Evolutionary conservation across 2,888 invertebrate genomes (phyloP).

Genomic region (Nipponacmea schrenckii): DNA sequence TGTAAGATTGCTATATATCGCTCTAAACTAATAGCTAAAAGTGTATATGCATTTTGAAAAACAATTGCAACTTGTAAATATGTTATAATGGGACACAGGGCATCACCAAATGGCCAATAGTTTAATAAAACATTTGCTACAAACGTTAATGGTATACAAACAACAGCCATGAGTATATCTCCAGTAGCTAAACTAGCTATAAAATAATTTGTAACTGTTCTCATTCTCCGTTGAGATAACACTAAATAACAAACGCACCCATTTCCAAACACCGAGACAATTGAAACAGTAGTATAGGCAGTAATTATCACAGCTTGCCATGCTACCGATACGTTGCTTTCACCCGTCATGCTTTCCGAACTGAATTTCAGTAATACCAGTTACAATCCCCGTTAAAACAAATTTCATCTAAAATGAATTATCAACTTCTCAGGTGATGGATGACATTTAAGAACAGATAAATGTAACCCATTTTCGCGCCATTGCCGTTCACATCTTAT

Average conservation of each 20-base stretch:
- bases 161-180: conserved; percentile 66
- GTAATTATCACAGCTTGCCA: conserved; percentile 4
- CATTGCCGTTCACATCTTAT: too few relatives aligned
- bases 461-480: neutral
- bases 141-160: conserved; percentile 71
- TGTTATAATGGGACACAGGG: conserved; percentile 84
- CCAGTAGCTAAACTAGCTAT: conserved; percentile 65
- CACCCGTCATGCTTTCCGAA: neutral
- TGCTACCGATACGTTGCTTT: neutral
- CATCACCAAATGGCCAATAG: conserved; percentile 87
- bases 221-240: conserved; percentile 84
- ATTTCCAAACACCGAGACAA: conserved; percentile 66
- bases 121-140: conserved; percentile 80
- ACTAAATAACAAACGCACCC: conserved; percentile 84
- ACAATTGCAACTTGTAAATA: conserved; percentile 75
- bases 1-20: conserved; percentile 90
- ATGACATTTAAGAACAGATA: neutral
- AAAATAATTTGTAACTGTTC: conserved; percentile 85
- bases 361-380: too few relatives aligned
- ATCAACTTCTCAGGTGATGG: neutral
- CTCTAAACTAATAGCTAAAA: conserved; percentile 89
- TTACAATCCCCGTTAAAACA: too few relatives aligned
- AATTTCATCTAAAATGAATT: too few relatives aligned
- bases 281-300: conserved; percentile 12
- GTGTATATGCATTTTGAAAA: conserved; percentile 84